Base-by-base conservation (phyloP, 2,797 vertebrate genomes). In the Hafferia zeledoni region DNA sequence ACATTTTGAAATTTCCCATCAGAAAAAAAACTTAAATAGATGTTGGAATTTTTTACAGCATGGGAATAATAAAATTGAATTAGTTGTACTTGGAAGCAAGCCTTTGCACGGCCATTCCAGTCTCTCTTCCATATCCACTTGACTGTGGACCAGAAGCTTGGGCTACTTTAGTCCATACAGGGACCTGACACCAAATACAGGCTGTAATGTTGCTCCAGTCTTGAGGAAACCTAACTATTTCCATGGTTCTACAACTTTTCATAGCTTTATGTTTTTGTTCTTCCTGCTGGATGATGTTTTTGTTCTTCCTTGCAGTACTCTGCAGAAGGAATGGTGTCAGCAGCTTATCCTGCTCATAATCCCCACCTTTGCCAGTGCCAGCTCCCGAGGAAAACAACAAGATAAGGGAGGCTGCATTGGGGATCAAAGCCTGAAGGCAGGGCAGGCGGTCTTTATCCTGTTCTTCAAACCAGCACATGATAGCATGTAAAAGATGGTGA, bases 51-150 rank as follows among this genome's bases (percentile, higher is more conserved):
- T 79, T 82, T 91, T 67, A 87, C 67, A 82, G 35, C 50, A 85
- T 31, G 46, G 47, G 44, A 91, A 50, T 55, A 93, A 85, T 76
- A 84, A 76, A 69, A 82, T 52, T 55, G 27, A 84, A 82, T 69
- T 69, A 87, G 55, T 50, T 89, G 59, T 61, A 59, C 53, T 90
- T 92, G 83, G 63, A 83, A 95, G 20, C 25, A 75, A 93, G 59
- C 63, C 74, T 46, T 87, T 33, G 43, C 50, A 59, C 22, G 47
- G 77, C 31, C 44, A 24, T 61, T 85, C 46, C 28, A 70, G 22
- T 47, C 43, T 67, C 56, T 52, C 55, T 76, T 61, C 55, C 17
- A 31, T 8, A 59, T n/a, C 33, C 46, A 80, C 49, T n/a, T n/a
- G 47, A 63, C 77, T 44, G 27, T 10, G 22, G 53, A 78, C 35